phyloP scores from a whole-genome alignment of 2,888 invertebrate genomes.

The Xanthia icteritia region DNA sequence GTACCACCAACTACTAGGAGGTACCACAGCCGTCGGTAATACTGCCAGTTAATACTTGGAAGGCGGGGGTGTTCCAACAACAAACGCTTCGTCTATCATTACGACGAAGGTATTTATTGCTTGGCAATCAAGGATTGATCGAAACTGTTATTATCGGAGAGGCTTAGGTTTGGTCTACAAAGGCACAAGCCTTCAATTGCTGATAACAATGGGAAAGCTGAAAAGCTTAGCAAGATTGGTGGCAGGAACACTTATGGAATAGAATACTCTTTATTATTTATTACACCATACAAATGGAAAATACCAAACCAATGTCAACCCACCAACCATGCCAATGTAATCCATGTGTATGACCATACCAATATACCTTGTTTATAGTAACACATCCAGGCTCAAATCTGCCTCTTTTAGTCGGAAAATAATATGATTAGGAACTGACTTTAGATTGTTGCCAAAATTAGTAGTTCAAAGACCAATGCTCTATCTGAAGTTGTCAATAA shows the following conservation, averaged over 20 bases:
- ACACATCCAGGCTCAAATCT: background rate
- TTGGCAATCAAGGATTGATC: background rate
- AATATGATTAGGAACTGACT: background rate
- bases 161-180: background rate
- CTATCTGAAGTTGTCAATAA: too few relatives aligned
- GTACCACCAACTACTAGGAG: background rate
- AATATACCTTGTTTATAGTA: background rate
- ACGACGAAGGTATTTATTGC: constrained; percentile 30
- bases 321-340: too few relatives aligned
- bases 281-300: too few relatives aligned
- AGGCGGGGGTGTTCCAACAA: constrained; percentile 22
- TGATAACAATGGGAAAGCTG: background rate
- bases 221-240: background rate
- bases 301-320: too few relatives aligned
- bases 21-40: constrained; percentile 1
- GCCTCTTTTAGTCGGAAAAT: background rate
- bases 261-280: too few relatives aligned
- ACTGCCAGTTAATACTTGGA: background rate
- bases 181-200: background rate
- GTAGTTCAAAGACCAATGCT: background rate
- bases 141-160: constrained; percentile 14
- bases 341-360: background rate
- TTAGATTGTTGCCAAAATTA: background rate
- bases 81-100: constrained; percentile 26
- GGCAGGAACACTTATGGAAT: background rate